Conservation (phyloP, 2,797 vertebrate genomes). For the Acrocephalus scirpaceus region DNA sequence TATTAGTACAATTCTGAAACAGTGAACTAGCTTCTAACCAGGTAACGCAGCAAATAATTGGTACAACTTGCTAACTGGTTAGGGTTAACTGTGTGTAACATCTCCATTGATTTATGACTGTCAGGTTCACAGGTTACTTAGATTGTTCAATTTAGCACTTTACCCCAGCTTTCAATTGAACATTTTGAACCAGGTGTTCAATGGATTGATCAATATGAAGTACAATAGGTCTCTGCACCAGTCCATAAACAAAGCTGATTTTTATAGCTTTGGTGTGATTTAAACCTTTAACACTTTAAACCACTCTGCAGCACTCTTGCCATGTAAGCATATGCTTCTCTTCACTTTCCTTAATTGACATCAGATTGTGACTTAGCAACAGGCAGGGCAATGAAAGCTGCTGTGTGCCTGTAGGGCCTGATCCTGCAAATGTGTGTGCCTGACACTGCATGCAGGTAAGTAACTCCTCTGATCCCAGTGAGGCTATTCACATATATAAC, state of each 20-base stretch:
- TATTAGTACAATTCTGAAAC: neutral
- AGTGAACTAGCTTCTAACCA: neutral
- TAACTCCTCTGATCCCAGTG: neutral
- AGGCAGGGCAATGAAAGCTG: neutral
- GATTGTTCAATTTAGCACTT: conserved; percentile 46
- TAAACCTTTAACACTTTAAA: conserved; percentile 49
- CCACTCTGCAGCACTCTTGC: neutral
- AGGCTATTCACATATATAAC: neutral
- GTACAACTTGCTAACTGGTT: conserved; percentile 43
- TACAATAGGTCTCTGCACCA: conserved; percentile 47
- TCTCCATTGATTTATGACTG: conserved; percentile 39
- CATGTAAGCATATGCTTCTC: conserved; percentile 9
- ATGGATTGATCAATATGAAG: conserved; percentile 48
- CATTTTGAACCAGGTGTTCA: conserved; percentile 54
- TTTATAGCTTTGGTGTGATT: conserved; percentile 45
- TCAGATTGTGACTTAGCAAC: conserved; percentile 6
- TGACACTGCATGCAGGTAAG: neutral
- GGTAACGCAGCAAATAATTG: neutral
- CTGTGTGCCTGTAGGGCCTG: neutral
- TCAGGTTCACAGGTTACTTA: conserved; percentile 33
- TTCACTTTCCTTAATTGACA: conserved; percentile 42
- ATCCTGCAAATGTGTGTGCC: neutral
- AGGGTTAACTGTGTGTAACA: conserved; percentile 39
- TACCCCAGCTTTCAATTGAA: conserved; percentile 42
- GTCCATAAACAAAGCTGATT: conserved; percentile 58